Evolutionary conservation across 2,113 vertebrate genomes (phyloP).

Genomic region (Ageneiosus marmoratus): DNA sequence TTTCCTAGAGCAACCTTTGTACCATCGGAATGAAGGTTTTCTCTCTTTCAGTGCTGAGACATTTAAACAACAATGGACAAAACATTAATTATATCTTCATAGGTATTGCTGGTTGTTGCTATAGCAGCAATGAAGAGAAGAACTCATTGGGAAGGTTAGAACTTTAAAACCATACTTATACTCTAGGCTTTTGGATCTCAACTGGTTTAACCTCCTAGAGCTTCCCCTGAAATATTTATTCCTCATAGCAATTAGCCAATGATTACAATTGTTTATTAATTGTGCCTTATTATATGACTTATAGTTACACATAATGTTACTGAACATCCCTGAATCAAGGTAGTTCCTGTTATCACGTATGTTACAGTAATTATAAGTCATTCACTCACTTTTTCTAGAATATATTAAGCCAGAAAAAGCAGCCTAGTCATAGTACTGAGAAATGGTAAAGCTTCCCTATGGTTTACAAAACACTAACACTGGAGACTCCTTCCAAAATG

Average conservation of each 20-base stretch:
- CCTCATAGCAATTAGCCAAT: not conserved
- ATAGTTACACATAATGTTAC: too few relatives aligned
- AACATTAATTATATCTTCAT: not conserved
- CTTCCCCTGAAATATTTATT: not conserved
- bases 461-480: not conserved
- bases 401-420: not conserved
- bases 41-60: not conserved
- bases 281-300: too few relatives aligned
- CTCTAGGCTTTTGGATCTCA: not conserved
- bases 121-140: not conserved
- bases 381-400: not conserved
- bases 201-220: not conserved
- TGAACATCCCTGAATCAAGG: not conserved
- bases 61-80: not conserved
- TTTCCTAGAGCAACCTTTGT: not conserved
- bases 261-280: not conserved
- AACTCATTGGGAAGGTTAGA: not conserved
- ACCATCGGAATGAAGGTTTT: not conserved
- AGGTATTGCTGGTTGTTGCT: slow-evolving; percentile 7
- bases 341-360: not conserved
- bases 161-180: not conserved
- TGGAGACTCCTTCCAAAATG: not conserved
- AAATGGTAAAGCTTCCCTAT: not conserved
- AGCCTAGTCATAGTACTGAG: not conserved
- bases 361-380: not conserved